Evolutionary conservation across 2,113 vertebrate species (phyloP).

Genomic region (Hystrix cristata): DNA sequence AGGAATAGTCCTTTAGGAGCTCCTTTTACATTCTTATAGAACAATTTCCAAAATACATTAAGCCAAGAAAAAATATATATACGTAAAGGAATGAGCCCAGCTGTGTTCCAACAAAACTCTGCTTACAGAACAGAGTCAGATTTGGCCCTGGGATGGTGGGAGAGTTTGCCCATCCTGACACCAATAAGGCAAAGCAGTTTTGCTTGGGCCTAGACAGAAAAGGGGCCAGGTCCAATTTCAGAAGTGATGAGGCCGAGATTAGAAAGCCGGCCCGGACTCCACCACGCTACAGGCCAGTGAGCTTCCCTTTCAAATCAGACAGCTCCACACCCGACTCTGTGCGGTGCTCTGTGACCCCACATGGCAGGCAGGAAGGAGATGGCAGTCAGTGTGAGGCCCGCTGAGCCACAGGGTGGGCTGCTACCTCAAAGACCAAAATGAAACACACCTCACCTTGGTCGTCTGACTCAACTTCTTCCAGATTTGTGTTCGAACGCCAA

Average conservation of each 20-base stretch:
- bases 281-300: not conserved
- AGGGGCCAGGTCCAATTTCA: not conserved
- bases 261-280: not conserved
- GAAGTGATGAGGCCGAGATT: not conserved
- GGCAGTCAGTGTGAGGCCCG: not conserved
- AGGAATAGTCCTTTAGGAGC: too few species aligned
- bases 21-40: too few species aligned
- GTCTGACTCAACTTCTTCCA: not conserved
- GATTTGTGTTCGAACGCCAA: not conserved
- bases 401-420: not conserved
- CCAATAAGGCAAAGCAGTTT: conserved; percentile 2
- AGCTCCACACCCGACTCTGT: not conserved
- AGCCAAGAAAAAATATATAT: too few species aligned
- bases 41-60: too few species aligned
- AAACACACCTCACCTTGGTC: too few species aligned
- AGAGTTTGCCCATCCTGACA: not conserved
- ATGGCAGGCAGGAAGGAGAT: not conserved
- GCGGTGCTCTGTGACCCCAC: not conserved
- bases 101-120: not conserved
- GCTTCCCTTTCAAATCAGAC: not conserved
- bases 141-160: not conserved
- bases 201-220: not conserved
- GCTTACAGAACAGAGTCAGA: not conserved
- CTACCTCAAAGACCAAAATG: too few species aligned
- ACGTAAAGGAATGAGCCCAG: not conserved